Evolutionary conservation across 2,888 invertebrate genomes (phyloP).

Genomic region (Dascillus cervinus): DNA sequence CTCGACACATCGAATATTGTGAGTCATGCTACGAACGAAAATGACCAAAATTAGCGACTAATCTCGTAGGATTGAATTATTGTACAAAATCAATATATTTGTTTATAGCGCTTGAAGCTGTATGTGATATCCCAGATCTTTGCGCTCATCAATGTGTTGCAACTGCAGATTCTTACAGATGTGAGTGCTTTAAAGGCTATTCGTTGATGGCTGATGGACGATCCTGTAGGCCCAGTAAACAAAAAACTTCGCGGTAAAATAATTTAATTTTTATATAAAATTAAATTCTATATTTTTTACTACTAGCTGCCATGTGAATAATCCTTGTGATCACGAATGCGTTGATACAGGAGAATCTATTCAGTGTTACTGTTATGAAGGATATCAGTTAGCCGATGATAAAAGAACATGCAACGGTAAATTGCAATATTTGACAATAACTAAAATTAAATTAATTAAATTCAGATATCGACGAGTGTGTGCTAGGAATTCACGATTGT

Average conservation of each 20-base stretch:
- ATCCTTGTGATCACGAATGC: slow-evolving; percentile 70
- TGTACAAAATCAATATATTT: too few relatives aligned
- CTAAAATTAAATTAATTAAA: slow-evolving; percentile 21
- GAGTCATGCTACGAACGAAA: too few relatives aligned
- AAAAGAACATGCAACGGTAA: slow-evolving; percentile 58
- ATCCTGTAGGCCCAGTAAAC: slow-evolving; percentile 52
- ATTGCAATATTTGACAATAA: neutral
- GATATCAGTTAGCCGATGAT: slow-evolving; percentile 60
- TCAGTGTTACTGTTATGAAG: slow-evolving; percentile 63
- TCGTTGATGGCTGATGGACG: slow-evolving; percentile 61
- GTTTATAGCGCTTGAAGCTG: slow-evolving; percentile 40
- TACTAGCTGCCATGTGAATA: too few relatives aligned
- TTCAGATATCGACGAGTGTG: slow-evolving; percentile 57
- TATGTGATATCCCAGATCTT: slow-evolving; percentile 52
- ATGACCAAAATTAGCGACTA: too few relatives aligned
- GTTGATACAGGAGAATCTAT: slow-evolving; percentile 60
- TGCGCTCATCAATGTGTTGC: slow-evolving; percentile 77
- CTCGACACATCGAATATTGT: too few relatives aligned
- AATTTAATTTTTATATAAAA: too few relatives aligned
- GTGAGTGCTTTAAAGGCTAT: slow-evolving; percentile 63
- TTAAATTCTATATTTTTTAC: slow-evolving; percentile 18
- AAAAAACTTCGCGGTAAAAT: too few relatives aligned
- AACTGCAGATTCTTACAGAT: slow-evolving; percentile 60
- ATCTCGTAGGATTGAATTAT: too few relatives aligned
- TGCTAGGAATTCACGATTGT: slow-evolving; percentile 44